These are phyloP conservation scores for Drosophila suzukii DNA, from an alignment of 1,140 invertebrate genomes.

Conservation along the genomic window DNA sequence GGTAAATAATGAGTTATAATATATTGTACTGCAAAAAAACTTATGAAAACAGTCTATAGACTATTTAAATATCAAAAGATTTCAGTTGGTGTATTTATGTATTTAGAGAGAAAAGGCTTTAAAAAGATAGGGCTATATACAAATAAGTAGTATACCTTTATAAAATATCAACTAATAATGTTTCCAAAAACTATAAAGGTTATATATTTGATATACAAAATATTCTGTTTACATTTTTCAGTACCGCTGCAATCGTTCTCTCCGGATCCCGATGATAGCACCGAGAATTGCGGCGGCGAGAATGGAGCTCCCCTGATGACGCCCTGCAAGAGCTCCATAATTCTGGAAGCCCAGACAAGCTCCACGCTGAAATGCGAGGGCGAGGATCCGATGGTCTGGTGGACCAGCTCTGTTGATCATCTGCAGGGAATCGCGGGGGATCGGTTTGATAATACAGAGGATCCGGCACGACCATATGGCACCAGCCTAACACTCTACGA, in stretches of 20 bases:
- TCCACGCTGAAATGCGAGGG: conserved; percentile 85
- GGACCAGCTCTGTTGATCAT: conserved; percentile 57
- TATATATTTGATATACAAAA: not conserved
- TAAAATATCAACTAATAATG: too few species aligned
- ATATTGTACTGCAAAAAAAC: too few species aligned
- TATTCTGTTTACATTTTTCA: not conserved
- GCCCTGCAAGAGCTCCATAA: conserved; percentile 84
- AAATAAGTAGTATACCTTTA: too few species aligned
- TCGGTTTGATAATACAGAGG: conserved; percentile 50
- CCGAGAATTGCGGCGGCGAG: conserved; percentile 58
- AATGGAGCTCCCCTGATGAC: conserved; percentile 84
- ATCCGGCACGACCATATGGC: conserved; percentile 82
- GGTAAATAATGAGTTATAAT: too few species aligned
- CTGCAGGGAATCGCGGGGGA: not conserved
- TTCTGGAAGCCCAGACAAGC: conserved; percentile 84
- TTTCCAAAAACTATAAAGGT: too few species aligned
- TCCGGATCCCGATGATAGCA: conserved; percentile 15
- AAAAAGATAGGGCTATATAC: too few species aligned
- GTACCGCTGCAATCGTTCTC: conserved; percentile 42
- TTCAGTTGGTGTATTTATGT: too few species aligned
- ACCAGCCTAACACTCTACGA: conserved; percentile 83
- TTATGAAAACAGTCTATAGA: too few species aligned
- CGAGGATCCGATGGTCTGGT: conserved; percentile 85
- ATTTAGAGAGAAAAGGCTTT: too few species aligned
- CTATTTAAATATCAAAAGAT: too few species aligned